Percentiles rank a stretch among this genome's conserved stretches.
These are phyloP conservation scores for Ochotona princeps DNA, from an alignment of 2,113 vertebrate genomes.

Conservation along the genomic window DNA sequence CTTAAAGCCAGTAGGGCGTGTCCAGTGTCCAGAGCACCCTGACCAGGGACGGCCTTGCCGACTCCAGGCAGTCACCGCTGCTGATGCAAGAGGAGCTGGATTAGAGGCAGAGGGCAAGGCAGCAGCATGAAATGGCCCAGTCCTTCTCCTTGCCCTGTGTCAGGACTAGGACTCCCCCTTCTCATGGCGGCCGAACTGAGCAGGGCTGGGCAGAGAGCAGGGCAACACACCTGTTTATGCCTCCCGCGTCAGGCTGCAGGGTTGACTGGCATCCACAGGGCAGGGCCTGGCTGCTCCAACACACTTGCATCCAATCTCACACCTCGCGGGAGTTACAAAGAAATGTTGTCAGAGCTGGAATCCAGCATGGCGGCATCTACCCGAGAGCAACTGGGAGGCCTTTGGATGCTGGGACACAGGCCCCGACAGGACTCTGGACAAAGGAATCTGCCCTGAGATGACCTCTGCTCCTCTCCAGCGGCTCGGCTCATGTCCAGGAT, in stretches of 20 bases:
- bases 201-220: not conserved
- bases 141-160: too few relatives aligned
- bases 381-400: not conserved
- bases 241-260: not conserved
- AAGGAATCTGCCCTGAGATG: not conserved
- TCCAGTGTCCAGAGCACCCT: too few relatives aligned
- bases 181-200: not conserved
- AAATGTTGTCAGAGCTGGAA: not conserved
- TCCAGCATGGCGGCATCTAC: rapidly evolving
- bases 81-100: too few relatives aligned
- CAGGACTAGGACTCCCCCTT: not conserved
- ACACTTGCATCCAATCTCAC: not conserved
- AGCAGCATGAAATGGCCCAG: too few relatives aligned
- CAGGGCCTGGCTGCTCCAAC: not conserved
- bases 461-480: not conserved
- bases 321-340: not conserved
- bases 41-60: too few relatives aligned
- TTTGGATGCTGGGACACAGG: not conserved
- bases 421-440: not conserved
- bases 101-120: too few relatives aligned
- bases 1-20: not conserved
- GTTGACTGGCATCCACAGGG: not conserved
- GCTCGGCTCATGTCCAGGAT: not conserved
- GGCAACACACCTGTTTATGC: not conserved
- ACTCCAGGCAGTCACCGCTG: too few relatives aligned